Percentiles rank a stretch among this genome's conserved stretches.
These are phyloP conservation scores for Microplitis demolitor DNA, from an alignment of 1,140 invertebrate species.

Conservation along the genomic window DNA sequence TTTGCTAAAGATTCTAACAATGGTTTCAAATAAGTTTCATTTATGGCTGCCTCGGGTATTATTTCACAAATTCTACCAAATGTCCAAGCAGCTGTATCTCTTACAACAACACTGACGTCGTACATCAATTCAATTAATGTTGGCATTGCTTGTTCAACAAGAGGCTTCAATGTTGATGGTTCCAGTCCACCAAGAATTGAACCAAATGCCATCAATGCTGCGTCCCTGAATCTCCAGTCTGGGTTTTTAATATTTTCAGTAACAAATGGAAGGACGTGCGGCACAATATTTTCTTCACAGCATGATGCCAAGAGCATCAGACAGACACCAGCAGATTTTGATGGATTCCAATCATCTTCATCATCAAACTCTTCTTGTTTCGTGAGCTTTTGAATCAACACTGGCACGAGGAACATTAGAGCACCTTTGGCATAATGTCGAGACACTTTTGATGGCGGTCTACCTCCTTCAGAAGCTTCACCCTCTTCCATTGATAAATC, in stretches of 20 bases:
- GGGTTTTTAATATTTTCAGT: slow-evolving; percentile 91
- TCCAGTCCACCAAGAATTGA: slow-evolving; percentile 96
- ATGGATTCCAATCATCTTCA: slow-evolving; percentile 99
- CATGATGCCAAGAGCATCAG: slow-evolving; percentile 96
- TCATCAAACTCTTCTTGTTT: slow-evolving; percentile 95
- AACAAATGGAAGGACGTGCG: slow-evolving; percentile 95
- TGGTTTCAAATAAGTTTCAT: slow-evolving; percentile 81
- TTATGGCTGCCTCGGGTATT: slow-evolving; percentile 95
- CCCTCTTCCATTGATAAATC: slow-evolving; percentile 93
- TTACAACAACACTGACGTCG: slow-evolving; percentile 88
- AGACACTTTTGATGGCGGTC: slow-evolving; percentile 88
- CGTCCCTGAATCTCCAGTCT: slow-evolving; percentile 96
- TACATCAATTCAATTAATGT: slow-evolving; percentile 94
- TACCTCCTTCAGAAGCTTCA: slow-evolving; percentile 90
- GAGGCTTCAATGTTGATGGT: slow-evolving; percentile 81
- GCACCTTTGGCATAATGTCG: slow-evolving; percentile 95
- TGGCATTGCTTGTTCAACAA: slow-evolving; percentile 96
- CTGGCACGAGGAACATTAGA: slow-evolving; percentile 91
- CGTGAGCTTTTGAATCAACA: slow-evolving; percentile 91
- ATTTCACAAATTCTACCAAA: slow-evolving; percentile 97
- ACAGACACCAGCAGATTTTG: slow-evolving; percentile 99
- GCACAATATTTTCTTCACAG: slow-evolving; percentile 97
- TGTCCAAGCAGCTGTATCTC: slow-evolving; percentile 98
- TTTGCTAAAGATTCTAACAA: slow-evolving; percentile 88
- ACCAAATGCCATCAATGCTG: slow-evolving; percentile 98